Evolutionary conservation across 2,797 vertebrate genomes (phyloP), one percentile per base, ranked within the genome.

Genomic region (Gymnodraco acuticeps): DNA sequence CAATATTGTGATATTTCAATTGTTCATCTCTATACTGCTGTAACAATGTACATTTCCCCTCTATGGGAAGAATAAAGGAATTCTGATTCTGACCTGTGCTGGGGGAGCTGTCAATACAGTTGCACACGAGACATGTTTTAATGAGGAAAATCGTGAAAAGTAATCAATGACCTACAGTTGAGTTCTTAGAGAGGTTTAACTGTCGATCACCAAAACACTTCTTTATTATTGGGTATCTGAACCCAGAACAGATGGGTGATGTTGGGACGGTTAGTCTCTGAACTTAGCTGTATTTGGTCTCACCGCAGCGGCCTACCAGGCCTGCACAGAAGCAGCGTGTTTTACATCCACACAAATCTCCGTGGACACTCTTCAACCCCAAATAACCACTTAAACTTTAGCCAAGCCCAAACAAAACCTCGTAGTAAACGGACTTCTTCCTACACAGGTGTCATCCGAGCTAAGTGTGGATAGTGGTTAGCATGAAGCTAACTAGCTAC

Each of bases 291-390:
- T 58, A 53, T 73, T 72, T 70, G 63, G 64, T 45, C 59, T 53
- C 64, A 77, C 64, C 63, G 77, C 77, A 48, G 78, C 85, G 94
- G 94, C 94, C 94, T 90, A 63, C 56, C 54, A 74, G 94, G 94
- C 94, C 95, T 87, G 75, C 52, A 53, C 61, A 76, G 80, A 74
- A 73, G 70, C 80, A 70, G 73, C 69, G 69, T 77, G 70, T 84
- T 85, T 70, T 68, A 45, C 47, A 46, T 73, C 63, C 70, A 78
- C 81, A 83, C 65, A 88, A 89, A 82, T 74, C 76, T 70, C 62
- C 46, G 2, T 11, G 2, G 33, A 5, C 33, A 7, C 8, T 53
- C 8, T 16, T 38, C 13, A 42, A 47, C 10, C 52, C 1, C 1
- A 17, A 73, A 64, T 19, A 42, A 72, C 2, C 11, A 42, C 11